A percentile compares a stretch with the other conserved stretches of the same genome.
phyloP scores from a whole-genome alignment of 2,888 invertebrate species.

The Leptopilina drosophilae region DNA sequence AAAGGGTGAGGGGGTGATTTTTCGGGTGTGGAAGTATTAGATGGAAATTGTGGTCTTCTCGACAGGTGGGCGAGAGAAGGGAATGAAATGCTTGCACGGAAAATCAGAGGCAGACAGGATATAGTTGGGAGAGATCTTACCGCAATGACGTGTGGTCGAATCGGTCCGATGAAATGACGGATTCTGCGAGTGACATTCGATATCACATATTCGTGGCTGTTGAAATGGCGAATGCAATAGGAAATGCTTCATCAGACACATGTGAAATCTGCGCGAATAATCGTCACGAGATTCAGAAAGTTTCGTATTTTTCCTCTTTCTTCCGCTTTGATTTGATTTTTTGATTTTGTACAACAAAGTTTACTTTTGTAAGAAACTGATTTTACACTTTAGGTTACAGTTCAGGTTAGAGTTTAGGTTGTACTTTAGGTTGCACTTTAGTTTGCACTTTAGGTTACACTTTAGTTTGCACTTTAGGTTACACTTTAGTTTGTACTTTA shows the following conservation, averaged over 20 bases:
- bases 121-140: conserved; percentile 73
- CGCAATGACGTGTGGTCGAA: conserved; percentile 77
- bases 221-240: conserved; percentile 59
- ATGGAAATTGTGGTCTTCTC: conserved; percentile 36
- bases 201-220: conserved; percentile 71
- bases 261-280: conserved; percentile 59
- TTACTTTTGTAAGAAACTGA: no score
- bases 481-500: no score
- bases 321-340: no score
- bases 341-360: no score
- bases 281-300: not conserved
- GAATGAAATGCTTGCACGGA: conserved; percentile 70
- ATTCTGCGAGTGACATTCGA: conserved; percentile 77
- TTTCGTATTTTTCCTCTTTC: no score
- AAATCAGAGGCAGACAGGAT: conserved; percentile 69
- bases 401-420: no score
- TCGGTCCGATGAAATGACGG: conserved; percentile 76
- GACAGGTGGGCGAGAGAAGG: conserved; percentile 50
- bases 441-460: no score
- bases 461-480: no score
- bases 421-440: no score
- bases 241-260: conserved; percentile 61
- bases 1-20: not conserved
- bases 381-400: no score
- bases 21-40: not conserved